Evolutionary conservation across 2,113 vertebrate species (phyloP).

Genomic region (Perca fluviatilis): DNA sequence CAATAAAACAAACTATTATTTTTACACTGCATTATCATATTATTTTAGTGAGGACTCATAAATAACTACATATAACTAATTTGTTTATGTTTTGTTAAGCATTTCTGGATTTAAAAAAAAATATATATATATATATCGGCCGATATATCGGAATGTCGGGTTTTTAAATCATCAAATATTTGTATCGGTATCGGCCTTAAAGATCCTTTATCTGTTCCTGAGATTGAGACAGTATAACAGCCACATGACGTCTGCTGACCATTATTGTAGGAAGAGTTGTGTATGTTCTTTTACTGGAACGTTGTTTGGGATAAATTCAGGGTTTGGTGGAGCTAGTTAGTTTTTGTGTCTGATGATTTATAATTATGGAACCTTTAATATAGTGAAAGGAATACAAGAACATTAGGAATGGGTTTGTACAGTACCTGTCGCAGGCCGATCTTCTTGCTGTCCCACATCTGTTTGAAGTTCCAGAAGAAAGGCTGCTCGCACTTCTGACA

Average conservation of each 20-base stretch:
- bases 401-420: accelerated
- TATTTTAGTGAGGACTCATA: too few relatives aligned
- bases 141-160: too few relatives aligned
- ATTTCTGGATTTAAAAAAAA: too few relatives aligned
- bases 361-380: neutral
- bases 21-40: too few relatives aligned
- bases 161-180: too few relatives aligned
- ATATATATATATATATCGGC: too few relatives aligned
- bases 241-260: constrained; percentile 16
- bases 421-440: constrained; percentile 96
- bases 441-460: constrained; percentile 99
- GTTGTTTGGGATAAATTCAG: neutral
- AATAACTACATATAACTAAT: too few relatives aligned
- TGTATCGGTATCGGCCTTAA: too few relatives aligned
- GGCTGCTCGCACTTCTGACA: constrained; percentile 99
- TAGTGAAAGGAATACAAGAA: neutral
- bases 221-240: constrained; percentile 34
- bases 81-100: too few relatives aligned
- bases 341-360: neutral
- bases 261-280: neutral
- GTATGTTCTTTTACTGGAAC: neutral
- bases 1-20: too few relatives aligned
- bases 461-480: constrained; percentile 99
- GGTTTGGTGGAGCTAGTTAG: neutral
- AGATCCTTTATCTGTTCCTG: too few relatives aligned